Evolutionary conservation across 2,888 invertebrate genomes (phyloP), one percentile per base, ranked within the genome.

Genomic region (Brenthis hecate): DNA sequence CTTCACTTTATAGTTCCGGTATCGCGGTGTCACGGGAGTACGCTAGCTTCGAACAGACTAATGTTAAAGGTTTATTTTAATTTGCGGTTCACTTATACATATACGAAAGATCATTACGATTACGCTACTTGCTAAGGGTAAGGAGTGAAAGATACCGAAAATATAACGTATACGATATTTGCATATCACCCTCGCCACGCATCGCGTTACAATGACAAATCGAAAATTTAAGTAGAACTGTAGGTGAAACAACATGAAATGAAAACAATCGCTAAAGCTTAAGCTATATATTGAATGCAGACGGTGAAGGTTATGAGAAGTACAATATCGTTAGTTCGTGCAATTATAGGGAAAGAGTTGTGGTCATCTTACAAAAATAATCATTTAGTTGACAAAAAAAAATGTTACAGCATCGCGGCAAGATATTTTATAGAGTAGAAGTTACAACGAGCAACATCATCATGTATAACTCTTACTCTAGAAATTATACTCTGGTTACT

Each of bases 271-370:
- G 61, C 70, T 72, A 68, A 69, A 56, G 71, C 63, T 61, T 53
- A 65, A 60, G 36, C 51, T 57, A 43, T 43, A 43, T 65, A 70
- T 66, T 68, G 68, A 68, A 74, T 75, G 77, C 78, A 76, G 79
- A 76, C 78, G 74, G 72, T 69, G 65, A 73, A 60, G 74, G 73
- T 79, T 82, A 89, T 90, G 92, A 92, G 92, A 92, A 91, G 92
- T 92, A 92, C 91, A 91, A 92, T 92, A 92, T 90, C 81, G 89
- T 91, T 87, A 87, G 83, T 87, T 86, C 80, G 76, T 76, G 76
- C 72, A 72, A 66, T 28, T 69, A 60, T 48, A 58, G 54, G 32
- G 47, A n/a, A 61, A 56, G 36, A 28, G 51, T 32, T 63, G 58
- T 63, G 50, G 53, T 48, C 14, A 51, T 53, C 23, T 23, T 14